Base-by-base conservation (phyloP, 2,888 invertebrate genomes). In the Seira ritae region DNA sequence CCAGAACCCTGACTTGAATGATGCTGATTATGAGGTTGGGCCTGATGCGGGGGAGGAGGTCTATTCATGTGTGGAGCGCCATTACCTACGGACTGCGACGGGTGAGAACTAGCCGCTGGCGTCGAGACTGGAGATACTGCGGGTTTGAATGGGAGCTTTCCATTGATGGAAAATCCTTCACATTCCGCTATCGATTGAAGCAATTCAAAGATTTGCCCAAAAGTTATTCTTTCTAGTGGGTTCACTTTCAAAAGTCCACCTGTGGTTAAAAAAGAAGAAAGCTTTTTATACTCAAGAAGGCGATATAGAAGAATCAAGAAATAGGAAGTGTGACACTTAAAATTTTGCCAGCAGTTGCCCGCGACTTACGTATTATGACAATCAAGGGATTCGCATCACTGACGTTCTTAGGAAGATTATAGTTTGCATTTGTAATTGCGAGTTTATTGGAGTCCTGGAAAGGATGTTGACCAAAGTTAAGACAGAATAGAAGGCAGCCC, bases 401-500 rank as follows among this genome's bases (percentile, higher is more conserved):
- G 91, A 98, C 97, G 73, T 93, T 93, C 23, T 95, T 93, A 85
- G 96, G 97, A 81, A 97, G 92, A 85, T 94, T 94, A 91, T 96
- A 99, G 90, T 99, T 99, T 87, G 96, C 98, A 92, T 99, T 99
- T 80, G 99, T 93, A 89, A 99, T 99, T 68, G 98, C 94, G 89
- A 99, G 92, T 91, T 99, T 99, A 76, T 98, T 94, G 24, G 92
- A 92, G 92, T 99, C 99, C 90, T 98, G 98, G 91, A 97, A 99
- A 0, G 99, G 99, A 92, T 99, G 99, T 89, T 95, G 95, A 92
- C 96, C 95, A 90, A 95, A 98, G 91, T 98, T 97, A 19, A 99
- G 92, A 68, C 95, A 94, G 91, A 96, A 99, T 15, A 99, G 92
- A 86, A 99, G 94, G 91, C 99, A 99, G 6, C 99, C 99, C 15